phyloP scores from a whole-genome alignment of 2,797 vertebrate species.

The Delichon dasypus region DNA sequence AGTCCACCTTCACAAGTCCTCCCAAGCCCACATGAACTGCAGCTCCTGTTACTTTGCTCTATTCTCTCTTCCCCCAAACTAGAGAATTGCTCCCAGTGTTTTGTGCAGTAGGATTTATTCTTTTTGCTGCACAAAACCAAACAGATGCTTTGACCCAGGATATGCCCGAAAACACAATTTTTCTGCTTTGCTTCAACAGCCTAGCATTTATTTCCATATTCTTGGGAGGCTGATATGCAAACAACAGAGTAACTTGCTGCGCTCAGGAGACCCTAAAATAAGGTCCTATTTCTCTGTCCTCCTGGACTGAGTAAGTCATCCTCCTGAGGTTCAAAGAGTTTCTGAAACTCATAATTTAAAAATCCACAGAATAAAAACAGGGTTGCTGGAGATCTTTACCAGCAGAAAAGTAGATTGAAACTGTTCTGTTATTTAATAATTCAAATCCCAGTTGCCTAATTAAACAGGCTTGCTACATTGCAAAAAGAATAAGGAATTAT shows the following conservation, averaged over 20 bases:
- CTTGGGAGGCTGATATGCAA: slow-evolving; percentile 13
- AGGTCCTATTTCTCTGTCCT: not conserved
- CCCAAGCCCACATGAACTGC: not conserved
- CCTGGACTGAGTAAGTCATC: not conserved
- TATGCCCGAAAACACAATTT: not conserved
- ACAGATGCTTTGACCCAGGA: not conserved
- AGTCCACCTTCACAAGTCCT: not conserved
- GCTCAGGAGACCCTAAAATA: slow-evolving; percentile 44
- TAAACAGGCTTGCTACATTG: slow-evolving; percentile 31
- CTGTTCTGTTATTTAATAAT: slow-evolving; percentile 47
- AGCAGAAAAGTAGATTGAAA: slow-evolving; percentile 5
- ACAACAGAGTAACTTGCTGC: slow-evolving; percentile 33
- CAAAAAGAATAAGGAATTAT: slow-evolving; percentile 20
- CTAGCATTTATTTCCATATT: slow-evolving; percentile 7
- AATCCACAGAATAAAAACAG: not conserved
- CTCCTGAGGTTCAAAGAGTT: slow-evolving; percentile 5
- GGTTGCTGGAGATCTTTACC: not conserved
- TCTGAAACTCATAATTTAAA: slow-evolving; percentile 17
- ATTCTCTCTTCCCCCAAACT: not conserved
- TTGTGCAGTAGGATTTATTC: not conserved
- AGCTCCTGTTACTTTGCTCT: not conserved
- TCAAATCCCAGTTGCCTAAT: slow-evolving; percentile 66
- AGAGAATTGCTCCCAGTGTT: not conserved
- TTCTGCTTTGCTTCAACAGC: not conserved
- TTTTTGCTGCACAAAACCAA: not conserved